Evolutionary conservation across 2,113 vertebrate genomes (phyloP).

Genomic region (Sturnira hondurensis): DNA sequence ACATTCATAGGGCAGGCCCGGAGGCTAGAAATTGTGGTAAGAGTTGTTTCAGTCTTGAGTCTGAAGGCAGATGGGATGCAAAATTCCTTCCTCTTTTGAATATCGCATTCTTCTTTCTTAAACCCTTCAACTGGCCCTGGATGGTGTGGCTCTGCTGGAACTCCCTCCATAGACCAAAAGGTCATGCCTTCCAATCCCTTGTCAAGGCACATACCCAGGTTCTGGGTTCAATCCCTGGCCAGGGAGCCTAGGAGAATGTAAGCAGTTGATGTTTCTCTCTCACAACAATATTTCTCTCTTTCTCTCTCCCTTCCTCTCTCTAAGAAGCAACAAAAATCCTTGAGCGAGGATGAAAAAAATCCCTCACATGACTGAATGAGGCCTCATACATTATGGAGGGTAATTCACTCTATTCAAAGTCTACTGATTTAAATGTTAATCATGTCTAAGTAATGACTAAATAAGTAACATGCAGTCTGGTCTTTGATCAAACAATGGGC

Average conservation of each 20-base stretch:
- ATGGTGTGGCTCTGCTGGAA: too few species aligned
- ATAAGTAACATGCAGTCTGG: not conserved
- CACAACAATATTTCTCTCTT: too few species aligned
- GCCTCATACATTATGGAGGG: not conserved
- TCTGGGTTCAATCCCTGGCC: too few species aligned
- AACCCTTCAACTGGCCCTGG: not conserved
- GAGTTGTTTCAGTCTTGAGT: not conserved
- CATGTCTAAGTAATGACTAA: not conserved
- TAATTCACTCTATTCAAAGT: not conserved
- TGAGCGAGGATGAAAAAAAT: too few species aligned
- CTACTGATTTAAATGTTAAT: not conserved
- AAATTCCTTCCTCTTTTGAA: not conserved
- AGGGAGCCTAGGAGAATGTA: too few species aligned
- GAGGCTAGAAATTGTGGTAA: not conserved
- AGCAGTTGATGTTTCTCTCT: too few species aligned
- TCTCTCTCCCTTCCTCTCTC: too few species aligned
- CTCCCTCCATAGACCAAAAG: too few species aligned
- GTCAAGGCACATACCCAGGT: too few species aligned
- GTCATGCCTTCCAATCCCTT: too few species aligned
- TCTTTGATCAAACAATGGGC: not conserved
- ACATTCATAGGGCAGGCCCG: not conserved
- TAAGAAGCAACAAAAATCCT: too few species aligned
- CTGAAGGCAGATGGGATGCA: not conserved
- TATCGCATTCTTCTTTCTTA: not conserved
- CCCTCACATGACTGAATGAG: not conserved